phyloP scores from a whole-genome alignment of 2,888 invertebrate genomes.

The Orthosia gracilis region DNA sequence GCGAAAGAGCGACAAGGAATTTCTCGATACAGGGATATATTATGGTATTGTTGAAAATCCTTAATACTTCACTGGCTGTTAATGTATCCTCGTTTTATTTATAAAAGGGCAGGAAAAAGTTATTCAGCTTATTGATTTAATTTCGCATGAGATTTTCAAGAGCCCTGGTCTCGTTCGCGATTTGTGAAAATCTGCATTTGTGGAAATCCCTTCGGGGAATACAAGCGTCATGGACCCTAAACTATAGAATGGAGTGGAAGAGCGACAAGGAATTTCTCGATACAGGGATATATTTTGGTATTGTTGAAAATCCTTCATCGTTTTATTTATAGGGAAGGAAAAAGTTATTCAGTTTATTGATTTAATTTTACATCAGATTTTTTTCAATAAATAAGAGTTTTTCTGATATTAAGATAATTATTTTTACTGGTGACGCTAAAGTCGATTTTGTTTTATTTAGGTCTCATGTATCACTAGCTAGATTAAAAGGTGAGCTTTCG shows the following conservation, averaged over 20 bases:
- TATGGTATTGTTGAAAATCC: slow-evolving; percentile 36
- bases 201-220: no score
- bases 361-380: not conserved
- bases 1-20: slow-evolving; percentile 62
- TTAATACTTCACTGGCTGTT: slow-evolving; percentile 18
- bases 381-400: no score
- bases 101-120: not conserved
- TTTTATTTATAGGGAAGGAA: slow-evolving; percentile 10
- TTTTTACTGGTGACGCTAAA: not conserved
- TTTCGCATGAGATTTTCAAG: no score
- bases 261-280: slow-evolving; percentile 55
- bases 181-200: no score
- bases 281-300: slow-evolving; percentile 42
- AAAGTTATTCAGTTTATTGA: not conserved
- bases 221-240: no score
- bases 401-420: not conserved
- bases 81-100: slow-evolving; percentile 38
- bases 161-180: no score
- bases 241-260: slow-evolving; percentile 62
- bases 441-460: slow-evolving; percentile 7
- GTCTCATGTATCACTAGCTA: slow-evolving; percentile 18
- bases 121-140: not conserved
- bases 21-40: slow-evolving; percentile 42
- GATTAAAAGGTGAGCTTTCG: slow-evolving; percentile 14
- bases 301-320: slow-evolving; percentile 33